Base-by-base conservation (phyloP, 2,888 invertebrate genomes). In the Protophormia terraenovae region DNA sequence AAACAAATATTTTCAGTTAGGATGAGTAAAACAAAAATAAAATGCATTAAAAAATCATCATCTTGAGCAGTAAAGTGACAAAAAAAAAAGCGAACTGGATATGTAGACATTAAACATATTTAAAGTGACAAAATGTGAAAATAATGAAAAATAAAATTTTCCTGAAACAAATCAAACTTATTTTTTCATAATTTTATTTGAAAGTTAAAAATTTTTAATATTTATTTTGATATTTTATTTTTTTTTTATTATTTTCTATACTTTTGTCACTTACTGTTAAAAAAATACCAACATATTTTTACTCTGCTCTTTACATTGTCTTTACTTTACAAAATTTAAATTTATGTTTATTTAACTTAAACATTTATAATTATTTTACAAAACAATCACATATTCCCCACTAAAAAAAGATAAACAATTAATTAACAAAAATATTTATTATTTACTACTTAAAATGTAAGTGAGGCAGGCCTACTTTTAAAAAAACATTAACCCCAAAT, bases 1-100 rank as follows among this genome's bases (percentile, higher is more conserved):
- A 60, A 73, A 60, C 22, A 73, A 47, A 72, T 35, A 35, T n/a
- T 73, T 60, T 60, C 16, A n/a, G 29, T 22, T 32, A 16, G 19
- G n/a, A 38, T 4, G 12, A 38, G 41, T 12, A 3, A 72, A 19
- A 10, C 2, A 29, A 12, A 14, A 19, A 62, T 12, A 53, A 47
- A 60, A 12, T 45, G 12, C 29, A 32, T 55, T 29, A 22, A 60
- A 29, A 22, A 73, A 66, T 12, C 41, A 19, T 19, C 22, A 41
- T 19, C 41, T 24, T 64, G 24, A 60, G 32, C 6, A 22, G 73
- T 24, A 47, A 2, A 47, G 50, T 29, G 29, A 22, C 27, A 55
- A 35, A 35, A 41, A 41, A 6, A 12, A 12, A 24, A 45, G 24
- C 32, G 14, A 69, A 14, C 35, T 50, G 50, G 12, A 29, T 35